Percentiles rank a stretch among this genome's conserved stretches.
Evolutionary conservation across 2,888 invertebrate genomes (phyloP).

Genomic region (Harmothoe impar): DNA sequence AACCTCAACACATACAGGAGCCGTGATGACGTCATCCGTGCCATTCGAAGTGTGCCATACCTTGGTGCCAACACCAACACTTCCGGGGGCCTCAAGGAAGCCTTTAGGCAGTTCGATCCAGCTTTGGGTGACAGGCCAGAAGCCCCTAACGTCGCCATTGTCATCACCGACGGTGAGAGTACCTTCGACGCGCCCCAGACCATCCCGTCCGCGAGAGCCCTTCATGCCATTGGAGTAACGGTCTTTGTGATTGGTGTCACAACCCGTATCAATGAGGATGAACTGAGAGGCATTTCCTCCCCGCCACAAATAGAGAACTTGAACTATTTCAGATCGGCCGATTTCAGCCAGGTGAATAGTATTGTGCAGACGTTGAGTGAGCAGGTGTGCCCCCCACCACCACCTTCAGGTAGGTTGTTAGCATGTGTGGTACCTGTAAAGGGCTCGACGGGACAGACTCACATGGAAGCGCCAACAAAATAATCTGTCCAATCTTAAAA

Average conservation of each 20-base stretch:
- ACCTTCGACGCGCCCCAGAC: not conserved
- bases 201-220: not conserved
- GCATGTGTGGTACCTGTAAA: not conserved
- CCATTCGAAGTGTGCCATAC: conserved; percentile 13
- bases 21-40: not conserved
- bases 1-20: conserved; percentile 31
- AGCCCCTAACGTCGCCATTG: conserved; percentile 20
- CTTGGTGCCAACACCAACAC: conserved; percentile 62
- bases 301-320: not conserved
- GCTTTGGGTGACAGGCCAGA: conserved; percentile 25
- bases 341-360: not conserved
- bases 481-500: too few relatives aligned
- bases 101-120: not conserved
- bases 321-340: conserved; percentile 21
- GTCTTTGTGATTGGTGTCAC: conserved; percentile 37
- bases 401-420: conserved; percentile 2
- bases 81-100: conserved; percentile 54
- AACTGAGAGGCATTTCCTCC: conserved; percentile 23
- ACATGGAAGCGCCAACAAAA: too few relatives aligned
- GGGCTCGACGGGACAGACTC: too few relatives aligned
- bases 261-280: not conserved
- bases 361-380: not conserved
- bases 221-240: not conserved
- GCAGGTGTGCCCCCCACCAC: not conserved
- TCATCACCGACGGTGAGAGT: conserved; percentile 42